Evolutionary conservation across 92 coral and sea anemone species (phyloP), one percentile per base, ranked within the genome.

Genomic region (Palythoa grandis): DNA sequence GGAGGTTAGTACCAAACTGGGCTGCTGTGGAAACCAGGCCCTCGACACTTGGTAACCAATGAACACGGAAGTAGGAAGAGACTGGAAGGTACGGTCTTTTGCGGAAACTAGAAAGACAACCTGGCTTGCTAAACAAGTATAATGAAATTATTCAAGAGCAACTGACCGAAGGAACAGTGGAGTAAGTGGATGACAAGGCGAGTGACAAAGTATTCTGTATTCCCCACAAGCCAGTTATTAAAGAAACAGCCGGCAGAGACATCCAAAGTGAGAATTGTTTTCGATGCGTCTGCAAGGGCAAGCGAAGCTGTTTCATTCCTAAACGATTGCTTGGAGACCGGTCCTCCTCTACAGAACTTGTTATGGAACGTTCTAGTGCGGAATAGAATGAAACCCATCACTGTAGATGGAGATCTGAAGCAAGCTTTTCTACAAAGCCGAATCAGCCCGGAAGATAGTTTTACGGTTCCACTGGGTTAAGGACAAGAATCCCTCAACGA

Each of bases 1-100:
- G 86, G 78, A 74, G 92, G 92, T 0, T 87, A 92, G 87, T 89
- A 89, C 74, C 86, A 92, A 53, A 89, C 94, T 0, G 88, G 87
- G 71, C 83, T 92, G 9, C 84, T 85, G 40, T 89, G 92, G 92
- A 89, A 92, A 84, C 82, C 77, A 19, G 86, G 79, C 37, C 93
- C 87, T 63, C 71, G 83, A 52, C 79, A 79, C 70, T 83, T 91
- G 0, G 88, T 77, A 25, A 85, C 88, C 65, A 91, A 91, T 48
- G 67, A 91, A 15, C 91, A 71, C 39, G 88, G 85, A 15, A 86
- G 90, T 70, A 70, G 70, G 82, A 69, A 72, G 74, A 72, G 93
- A 91, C 89, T 79, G 16, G 68, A 73, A 48, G 67, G n/a, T n/a
- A n/a, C n/a, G n/a, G 76, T 72, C 87, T 88, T 37, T 78, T 88